Evolutionary conservation across 2,113 vertebrate genomes (phyloP), one percentile per base, ranked within the genome.

Genomic region (Lucifuga dentata): DNA sequence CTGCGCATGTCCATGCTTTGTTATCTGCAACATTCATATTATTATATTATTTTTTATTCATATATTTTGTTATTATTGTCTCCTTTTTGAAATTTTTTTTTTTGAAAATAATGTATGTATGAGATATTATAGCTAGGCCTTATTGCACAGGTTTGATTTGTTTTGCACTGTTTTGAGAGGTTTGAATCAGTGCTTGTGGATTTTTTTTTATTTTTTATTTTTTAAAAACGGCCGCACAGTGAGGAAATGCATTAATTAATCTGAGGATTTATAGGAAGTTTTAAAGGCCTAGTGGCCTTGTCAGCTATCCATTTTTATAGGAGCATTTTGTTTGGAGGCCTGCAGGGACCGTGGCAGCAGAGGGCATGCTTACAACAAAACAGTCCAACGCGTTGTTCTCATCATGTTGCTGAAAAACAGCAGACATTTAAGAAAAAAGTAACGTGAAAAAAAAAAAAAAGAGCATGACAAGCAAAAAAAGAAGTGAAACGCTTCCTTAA

Each of bases 131-230:
- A 88, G 87, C n/a, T 83, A 81, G 91, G 88, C 78, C 20, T 91
- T 84, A 79, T 92, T 90, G 90, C 90, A 93, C 88, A 88, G 78
- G 76, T 89, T 87, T 53, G 66, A 82, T 85, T 91, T 83, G 64
- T 84, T 92, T 93, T 94, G 94, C 93, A 95, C 93, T 89, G 89
- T 88, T 91, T 83, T 63, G 68, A 84, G 77, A 63, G 38, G 55
- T 80, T 69, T 61, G 20, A 80, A 72, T 59, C 78, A 29, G 73
- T 78, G 76, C 62, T 76, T 39, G 40, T 61, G 39, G 50, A 40
- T 73, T 49, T n/a, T n/a, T n/a, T n/a, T n/a, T n/a, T n/a, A n/a
- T n/a, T n/a, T n/a, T n/a, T n/a, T n/a, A n/a, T n/a, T n/a, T n/a
- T n/a, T n/a, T n/a, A n/a, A n/a, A n/a, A n/a, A n/a, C n/a, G n/a